Percentiles rank a stretch among this genome's conserved stretches.
Evolutionary conservation across 2,113 vertebrate species (phyloP).

Genomic region (Alethe diademata): DNA sequence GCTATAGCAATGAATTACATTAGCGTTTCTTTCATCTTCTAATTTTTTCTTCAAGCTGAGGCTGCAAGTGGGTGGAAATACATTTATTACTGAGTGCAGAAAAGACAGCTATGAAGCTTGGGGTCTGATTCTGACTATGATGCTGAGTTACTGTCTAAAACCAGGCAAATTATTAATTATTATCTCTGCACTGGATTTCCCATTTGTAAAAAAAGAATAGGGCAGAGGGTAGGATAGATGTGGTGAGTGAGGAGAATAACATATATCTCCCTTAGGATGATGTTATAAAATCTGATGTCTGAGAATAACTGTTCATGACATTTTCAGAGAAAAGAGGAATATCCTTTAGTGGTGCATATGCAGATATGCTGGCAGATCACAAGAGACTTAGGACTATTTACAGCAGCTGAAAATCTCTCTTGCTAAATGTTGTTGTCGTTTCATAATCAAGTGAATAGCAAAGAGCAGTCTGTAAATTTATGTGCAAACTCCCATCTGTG

Average conservation of each 20-base stretch:
- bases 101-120: neutral
- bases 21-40: conserved; percentile 7
- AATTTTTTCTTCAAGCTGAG: conserved; percentile 30
- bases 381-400: conserved; percentile 5
- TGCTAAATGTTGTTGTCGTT: conserved; percentile 13
- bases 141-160: neutral
- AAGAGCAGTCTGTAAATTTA: conserved; percentile 19
- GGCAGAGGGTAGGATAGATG: neutral
- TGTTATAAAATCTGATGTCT: neutral
- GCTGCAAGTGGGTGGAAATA: conserved; percentile 27
- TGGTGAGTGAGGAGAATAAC: neutral
- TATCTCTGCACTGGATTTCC: neutral
- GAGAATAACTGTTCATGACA: neutral
- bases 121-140: neutral
- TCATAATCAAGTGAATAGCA: conserved; percentile 40
- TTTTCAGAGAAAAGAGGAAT: neutral
- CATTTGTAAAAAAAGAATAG: neutral
- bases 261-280: neutral
- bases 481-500: conserved; percentile 26
- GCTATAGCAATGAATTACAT: neutral
- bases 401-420: conserved; percentile 18
- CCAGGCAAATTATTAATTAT: neutral
- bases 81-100: neutral
- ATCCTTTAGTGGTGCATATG: neutral
- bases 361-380: neutral